A percentile compares a stretch with the other conserved stretches of the same genome.
Evolutionary conservation across 1,140 invertebrate genomes (phyloP).

Genomic region (Apolygus lucorum): DNA sequence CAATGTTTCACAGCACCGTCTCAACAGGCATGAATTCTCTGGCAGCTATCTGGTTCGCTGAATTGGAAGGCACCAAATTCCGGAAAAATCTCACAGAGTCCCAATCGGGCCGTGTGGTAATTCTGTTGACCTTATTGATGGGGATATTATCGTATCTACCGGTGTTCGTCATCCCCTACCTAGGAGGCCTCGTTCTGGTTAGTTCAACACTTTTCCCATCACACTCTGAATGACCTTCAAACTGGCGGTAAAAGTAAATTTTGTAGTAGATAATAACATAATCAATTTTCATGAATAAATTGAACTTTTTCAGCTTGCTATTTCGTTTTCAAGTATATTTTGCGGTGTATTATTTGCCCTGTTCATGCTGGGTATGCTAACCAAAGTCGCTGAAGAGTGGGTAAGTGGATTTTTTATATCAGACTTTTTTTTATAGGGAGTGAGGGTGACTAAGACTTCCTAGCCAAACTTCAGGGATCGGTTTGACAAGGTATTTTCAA

Average conservation of each 20-base stretch:
- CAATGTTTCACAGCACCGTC: conserved; percentile 69
- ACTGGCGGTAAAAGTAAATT: too few species aligned
- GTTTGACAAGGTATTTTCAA: too few species aligned
- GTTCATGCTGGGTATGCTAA: conserved; percentile 74
- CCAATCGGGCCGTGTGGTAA: conserved; percentile 55
- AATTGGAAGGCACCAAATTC: conserved; percentile 69
- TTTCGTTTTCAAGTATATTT: conserved; percentile 62
- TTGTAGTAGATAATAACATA: too few species aligned
- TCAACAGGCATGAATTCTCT: conserved; percentile 87
- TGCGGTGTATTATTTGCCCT: conserved; percentile 75
- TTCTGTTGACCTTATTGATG: conserved; percentile 56
- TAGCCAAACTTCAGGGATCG: too few species aligned
- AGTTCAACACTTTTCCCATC: too few species aligned
- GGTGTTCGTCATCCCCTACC: conserved; percentile 35
- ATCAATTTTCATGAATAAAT: too few species aligned
- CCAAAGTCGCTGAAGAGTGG: conserved; percentile 66
- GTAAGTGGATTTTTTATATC: too few species aligned
- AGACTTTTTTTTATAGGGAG: too few species aligned
- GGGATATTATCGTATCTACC: conserved; percentile 42
- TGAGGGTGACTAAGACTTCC: too few species aligned
- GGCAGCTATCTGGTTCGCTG: conserved; percentile 65
- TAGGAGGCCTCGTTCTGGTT: conserved; percentile 35
- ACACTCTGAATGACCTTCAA: conserved; percentile 11
- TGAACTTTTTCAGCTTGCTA: conserved; percentile 58
- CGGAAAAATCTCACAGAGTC: conserved; percentile 49